Evolutionary conservation across 1,140 invertebrate genomes (phyloP), one percentile per base, ranked within the genome.

Genomic region (Anthonomus grandis): DNA sequence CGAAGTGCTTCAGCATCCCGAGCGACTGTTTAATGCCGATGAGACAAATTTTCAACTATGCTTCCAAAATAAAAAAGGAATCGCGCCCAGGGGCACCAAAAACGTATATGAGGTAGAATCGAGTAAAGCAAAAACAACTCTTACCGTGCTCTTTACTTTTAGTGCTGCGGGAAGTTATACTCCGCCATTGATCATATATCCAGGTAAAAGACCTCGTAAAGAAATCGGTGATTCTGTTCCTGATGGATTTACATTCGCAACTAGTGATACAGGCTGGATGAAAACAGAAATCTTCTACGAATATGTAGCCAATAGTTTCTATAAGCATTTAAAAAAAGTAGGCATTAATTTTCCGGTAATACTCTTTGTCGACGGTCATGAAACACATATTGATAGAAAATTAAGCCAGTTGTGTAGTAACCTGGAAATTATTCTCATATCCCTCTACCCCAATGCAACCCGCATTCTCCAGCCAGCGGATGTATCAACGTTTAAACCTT

Each of bases 241-340:
- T 19, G 18, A 59, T 45, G 46, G 64, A 21, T 76, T 70, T 68
- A 55, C 23, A 12, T 13, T 77, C 4, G 74, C 72, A 8, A 65
- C 57, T 39, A 64, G 63, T 22, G 69, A 76, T n/a, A 64, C 39
- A 6, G 72, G 75, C 0, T 77, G 72, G 73, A 76, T 76, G 66
- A 68, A 54, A 9, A 46, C 44, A 18, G 70, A 70, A 59, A 62
- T 66, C 3, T 77, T 76, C 62, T 74, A 64, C 61, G 74, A 75
- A 65, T 77, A 72, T 51, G 57, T 75, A 10, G 57, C 65, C 2
- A 75, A 78, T 57, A 36, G 60, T 18, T 72, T 76, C 42, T 24
- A 70, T 46, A 59, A 63, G 17, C 74, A 65, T 61, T 13, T 74
- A 4, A 15, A 38, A 15, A 24, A 47, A 3, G 45, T 49, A 4